Percentiles rank a stretch among this genome's conserved stretches.
These are phyloP conservation scores for Bradynema listronoti DNA, from an alignment of 1,140 invertebrate genomes.

Conservation along the genomic window DNA sequence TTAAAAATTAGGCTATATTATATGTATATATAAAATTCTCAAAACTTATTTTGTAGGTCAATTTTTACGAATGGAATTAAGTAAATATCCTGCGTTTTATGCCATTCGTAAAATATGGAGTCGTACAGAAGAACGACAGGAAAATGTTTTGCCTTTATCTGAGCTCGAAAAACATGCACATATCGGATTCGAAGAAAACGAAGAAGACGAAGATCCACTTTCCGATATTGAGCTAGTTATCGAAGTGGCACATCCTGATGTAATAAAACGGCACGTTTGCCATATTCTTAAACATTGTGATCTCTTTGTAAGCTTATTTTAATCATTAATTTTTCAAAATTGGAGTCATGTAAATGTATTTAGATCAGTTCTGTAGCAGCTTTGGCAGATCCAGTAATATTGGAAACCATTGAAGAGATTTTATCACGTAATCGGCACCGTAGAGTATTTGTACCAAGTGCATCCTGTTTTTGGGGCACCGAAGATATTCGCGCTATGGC, in stretches of 20 bases:
- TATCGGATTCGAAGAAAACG: no score
- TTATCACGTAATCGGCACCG: slow-evolving; percentile 35
- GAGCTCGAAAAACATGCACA: no score
- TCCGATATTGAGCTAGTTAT: slow-evolving; percentile 63
- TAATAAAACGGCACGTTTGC: slow-evolving; percentile 61
- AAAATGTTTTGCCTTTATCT: slow-evolving; percentile 47
- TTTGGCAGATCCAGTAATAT: slow-evolving; percentile 60
- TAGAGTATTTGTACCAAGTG: slow-evolving; percentile 64
- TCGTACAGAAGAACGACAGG: slow-evolving; percentile 56
- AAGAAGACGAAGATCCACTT: slow-evolving; percentile 59
- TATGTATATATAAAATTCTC: slow-evolving; percentile 1
- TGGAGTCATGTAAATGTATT: no score
- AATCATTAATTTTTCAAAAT: no score
- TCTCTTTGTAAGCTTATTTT: slow-evolving; percentile 60
- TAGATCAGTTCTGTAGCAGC: slow-evolving; percentile 64
- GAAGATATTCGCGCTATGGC: slow-evolving; percentile 66
- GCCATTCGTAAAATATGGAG: slow-evolving; percentile 64
- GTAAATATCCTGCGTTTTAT: slow-evolving; percentile 49
- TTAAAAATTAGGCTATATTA: not conserved
- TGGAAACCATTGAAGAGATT: slow-evolving; percentile 46
- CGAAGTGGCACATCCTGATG: slow-evolving; percentile 63
- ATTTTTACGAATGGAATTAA: slow-evolving; percentile 60
- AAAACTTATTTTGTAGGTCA: slow-evolving; percentile 57
- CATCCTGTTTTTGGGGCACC: slow-evolving; percentile 66
- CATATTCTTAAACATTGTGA: slow-evolving; percentile 61